Base-by-base conservation (phyloP, 2,888 invertebrate genomes). In the Pristionchus arcanus region DNA sequence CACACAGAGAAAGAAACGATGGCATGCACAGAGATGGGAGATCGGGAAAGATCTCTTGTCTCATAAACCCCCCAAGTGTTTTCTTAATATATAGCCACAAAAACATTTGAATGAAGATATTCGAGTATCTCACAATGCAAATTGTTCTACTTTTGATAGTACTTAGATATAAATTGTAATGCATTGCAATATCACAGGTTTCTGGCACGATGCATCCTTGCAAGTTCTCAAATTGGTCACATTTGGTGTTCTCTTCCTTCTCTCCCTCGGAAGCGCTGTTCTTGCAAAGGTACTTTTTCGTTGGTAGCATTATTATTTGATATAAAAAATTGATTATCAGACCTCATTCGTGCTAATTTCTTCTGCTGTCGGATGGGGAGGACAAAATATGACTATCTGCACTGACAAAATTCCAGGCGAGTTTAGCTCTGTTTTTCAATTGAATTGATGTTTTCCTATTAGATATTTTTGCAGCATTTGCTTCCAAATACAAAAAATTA, bases 221-320 rank as follows among this genome's bases (percentile, higher is more conserved):
- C 95, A 95, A 91, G 91, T 95, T 5, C 94, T 95, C 90, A 95
- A 95, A 92, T 74, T 95, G 63, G 92, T 93, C 89, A 94, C 95
- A 11, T 95, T 95, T 91, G 90, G 94, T 34, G 92, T 95, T 21
- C 91, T 95, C 28, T 94, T 94, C 90, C 49, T 93, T 21, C 91
- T 95, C 28, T 94, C 95, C 21, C 90, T 95, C 34, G 68, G 90
- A 31, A 93, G 94, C 15, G 92, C 94, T 3, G 92, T 93, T 16
- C 91, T 95, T 15, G 93, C 95, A 53, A 95, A 95, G 90, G 90
- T 89, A n/a, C n/a, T n/a, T n/a, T n/a, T n/a, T n/a, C 16, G n/a
- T 68, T 2, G n/a, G 25, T 28, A 55, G 55, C 7, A 59, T 34
- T 49, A 49, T 59, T 28, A 16, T 4, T 42, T n/a, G 59, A 28